Evolutionary conservation across 2,113 vertebrate genomes (phyloP).

Genomic region (human): DNA sequence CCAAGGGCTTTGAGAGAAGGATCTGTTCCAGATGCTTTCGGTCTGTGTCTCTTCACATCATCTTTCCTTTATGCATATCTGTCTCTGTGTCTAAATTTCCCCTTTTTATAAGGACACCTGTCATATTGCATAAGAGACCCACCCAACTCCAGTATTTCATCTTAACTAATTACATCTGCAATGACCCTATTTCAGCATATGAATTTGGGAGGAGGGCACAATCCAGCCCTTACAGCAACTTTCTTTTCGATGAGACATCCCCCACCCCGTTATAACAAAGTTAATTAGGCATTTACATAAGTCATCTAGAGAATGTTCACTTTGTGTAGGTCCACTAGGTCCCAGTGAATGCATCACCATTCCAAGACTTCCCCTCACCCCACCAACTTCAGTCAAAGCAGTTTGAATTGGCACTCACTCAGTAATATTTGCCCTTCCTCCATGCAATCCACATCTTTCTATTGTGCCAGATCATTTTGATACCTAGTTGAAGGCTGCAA

Average conservation of each 20-base stretch:
- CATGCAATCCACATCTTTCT: not conserved
- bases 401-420: not conserved
- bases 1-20: not conserved
- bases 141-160: not conserved
- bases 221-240: not conserved
- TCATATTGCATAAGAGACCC: not conserved
- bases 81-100: not conserved
- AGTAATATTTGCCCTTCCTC: not conserved
- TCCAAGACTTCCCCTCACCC: not conserved
- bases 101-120: not conserved
- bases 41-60: not conserved
- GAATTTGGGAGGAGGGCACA: not conserved
- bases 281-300: not conserved
- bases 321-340: not conserved
- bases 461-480: constrained; percentile 18
- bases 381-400: not conserved
- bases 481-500: constrained; percentile 27
- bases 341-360: not conserved
- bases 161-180: not conserved
- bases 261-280: not conserved
- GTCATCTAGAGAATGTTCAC: not conserved
- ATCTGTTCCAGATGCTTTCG: not conserved
- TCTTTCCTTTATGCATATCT: not conserved
- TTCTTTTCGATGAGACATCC: not conserved
- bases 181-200: not conserved